Evolutionary conservation across 2,888 invertebrate species (phyloP).

Genomic region (Litoditis marina): DNA sequence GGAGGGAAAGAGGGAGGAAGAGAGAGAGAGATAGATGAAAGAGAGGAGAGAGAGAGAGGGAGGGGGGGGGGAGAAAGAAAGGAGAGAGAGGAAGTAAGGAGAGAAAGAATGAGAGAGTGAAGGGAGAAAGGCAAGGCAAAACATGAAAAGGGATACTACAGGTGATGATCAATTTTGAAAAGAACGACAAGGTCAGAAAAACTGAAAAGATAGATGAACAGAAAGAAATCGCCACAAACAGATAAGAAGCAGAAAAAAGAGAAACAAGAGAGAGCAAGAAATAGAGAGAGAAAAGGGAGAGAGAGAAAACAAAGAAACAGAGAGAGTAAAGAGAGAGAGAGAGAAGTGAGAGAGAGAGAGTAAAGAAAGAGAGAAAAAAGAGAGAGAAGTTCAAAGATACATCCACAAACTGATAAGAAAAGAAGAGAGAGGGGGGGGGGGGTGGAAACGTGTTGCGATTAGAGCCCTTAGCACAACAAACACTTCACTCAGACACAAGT

Average conservation of each 20-base stretch:
- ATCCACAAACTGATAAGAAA: not conserved
- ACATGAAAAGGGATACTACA: not conserved
- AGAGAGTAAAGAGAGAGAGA: not conserved
- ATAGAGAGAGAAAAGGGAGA: not conserved
- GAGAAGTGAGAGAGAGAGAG: not conserved
- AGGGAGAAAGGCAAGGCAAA: not conserved
- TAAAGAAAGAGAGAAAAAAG: not conserved
- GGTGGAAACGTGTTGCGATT: not conserved
- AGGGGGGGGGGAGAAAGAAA: not conserved
- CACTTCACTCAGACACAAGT: no score
- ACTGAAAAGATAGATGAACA: slow-evolving; percentile 1
- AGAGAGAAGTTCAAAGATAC: not conserved
- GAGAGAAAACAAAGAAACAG: not conserved
- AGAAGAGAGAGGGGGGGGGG: not conserved
- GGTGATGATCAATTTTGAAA: not conserved
- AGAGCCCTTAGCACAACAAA: not conserved
- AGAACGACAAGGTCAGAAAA: not conserved
- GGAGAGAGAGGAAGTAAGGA: not conserved
- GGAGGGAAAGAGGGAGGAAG: slow-evolving; percentile 3
- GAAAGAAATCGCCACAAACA: not conserved
- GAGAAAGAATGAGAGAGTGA: no score
- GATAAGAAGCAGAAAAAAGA: not conserved
- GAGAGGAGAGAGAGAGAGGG: slow-evolving; percentile 1
- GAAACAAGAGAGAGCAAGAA: not conserved
- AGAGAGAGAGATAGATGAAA: slow-evolving; percentile 6